These are phyloP conservation scores for Pachyseris speciosa DNA, from an alignment of 64 coral and sea anemone genomes.

Conservation along the genomic window DNA sequence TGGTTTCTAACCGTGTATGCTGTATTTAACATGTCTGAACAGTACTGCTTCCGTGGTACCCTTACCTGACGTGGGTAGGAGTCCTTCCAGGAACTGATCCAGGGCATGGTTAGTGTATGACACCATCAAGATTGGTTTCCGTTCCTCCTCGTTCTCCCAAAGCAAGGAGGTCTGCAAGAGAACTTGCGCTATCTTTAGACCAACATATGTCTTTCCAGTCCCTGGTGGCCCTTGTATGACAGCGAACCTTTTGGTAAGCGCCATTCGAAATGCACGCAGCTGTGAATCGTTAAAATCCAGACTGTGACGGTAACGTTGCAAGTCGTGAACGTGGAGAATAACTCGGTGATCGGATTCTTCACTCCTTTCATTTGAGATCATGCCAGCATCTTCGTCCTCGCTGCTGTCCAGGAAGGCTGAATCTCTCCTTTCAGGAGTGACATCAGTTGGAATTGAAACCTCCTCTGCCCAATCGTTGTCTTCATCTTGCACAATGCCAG, in stretches of 20 bases:
- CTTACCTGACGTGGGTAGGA: slow-evolving; percentile 23
- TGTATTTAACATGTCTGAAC: neutral
- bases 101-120: slow-evolving; percentile 93
- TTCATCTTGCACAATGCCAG: neutral
- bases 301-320: neutral
- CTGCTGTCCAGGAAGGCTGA: neutral
- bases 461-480: neutral
- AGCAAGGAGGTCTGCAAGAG: slow-evolving; percentile 48
- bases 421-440: neutral
- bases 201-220: slow-evolving; percentile 95
- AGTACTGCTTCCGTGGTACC: neutral
- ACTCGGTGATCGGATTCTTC: neutral
- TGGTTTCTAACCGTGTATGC: too few species aligned
- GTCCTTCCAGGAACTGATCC: slow-evolving; percentile 87
- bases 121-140: slow-evolving; percentile 86
- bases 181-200: slow-evolving; percentile 80
- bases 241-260: slow-evolving; percentile 76
- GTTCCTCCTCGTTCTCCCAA: slow-evolving; percentile 35
- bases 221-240: slow-evolving; percentile 95
- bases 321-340: neutral
- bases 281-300: slow-evolving; percentile 42
- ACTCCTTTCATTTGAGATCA: neutral
- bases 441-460: neutral
- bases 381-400: neutral
- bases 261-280: slow-evolving; percentile 40